Conservation (phyloP, 1,140 invertebrate genomes). For the Drosophila repleta region DNA sequence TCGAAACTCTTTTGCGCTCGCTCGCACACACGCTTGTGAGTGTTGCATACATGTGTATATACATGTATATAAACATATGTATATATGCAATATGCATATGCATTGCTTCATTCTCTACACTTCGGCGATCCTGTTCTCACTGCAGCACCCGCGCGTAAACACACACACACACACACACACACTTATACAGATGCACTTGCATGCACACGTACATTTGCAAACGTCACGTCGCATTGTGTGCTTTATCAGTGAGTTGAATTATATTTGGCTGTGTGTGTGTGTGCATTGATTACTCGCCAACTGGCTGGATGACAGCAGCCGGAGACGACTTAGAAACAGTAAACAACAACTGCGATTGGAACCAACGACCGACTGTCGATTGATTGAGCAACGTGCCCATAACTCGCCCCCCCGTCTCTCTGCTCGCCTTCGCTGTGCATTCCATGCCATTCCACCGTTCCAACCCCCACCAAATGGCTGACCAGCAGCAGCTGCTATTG, state of each 20-base stretch:
- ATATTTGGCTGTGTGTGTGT: constrained; percentile 20
- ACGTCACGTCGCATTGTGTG: constrained; percentile 42
- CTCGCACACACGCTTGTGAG: not conserved
- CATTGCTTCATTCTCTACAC: constrained; percentile 14
- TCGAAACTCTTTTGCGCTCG: not conserved
- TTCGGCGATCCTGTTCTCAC: constrained; percentile 28
- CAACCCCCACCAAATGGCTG: constrained; percentile 6
- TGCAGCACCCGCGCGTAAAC: constrained; percentile 20
- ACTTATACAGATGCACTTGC: not conserved
- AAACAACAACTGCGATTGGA: constrained; percentile 17
- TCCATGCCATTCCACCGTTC: constrained; percentile 1
- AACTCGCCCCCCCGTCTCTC: not conserved
- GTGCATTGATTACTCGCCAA: constrained; percentile 44
- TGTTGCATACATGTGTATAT: not conserved
- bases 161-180: constrained; percentile 4
- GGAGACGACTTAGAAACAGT: constrained; percentile 32
- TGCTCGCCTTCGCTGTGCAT: not conserved
- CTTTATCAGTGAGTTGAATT: constrained; percentile 39
- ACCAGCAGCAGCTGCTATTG: constrained; percentile 32
- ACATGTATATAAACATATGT: not conserved
- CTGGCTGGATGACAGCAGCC: constrained; percentile 24
- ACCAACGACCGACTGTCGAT: constrained; percentile 17
- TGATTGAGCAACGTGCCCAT: constrained; percentile 27
- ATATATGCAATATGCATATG: not conserved
- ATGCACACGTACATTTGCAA: constrained; percentile 14